phyloP scores from a whole-genome alignment of 2,888 invertebrate species.

The Drosophila eohydei region DNA sequence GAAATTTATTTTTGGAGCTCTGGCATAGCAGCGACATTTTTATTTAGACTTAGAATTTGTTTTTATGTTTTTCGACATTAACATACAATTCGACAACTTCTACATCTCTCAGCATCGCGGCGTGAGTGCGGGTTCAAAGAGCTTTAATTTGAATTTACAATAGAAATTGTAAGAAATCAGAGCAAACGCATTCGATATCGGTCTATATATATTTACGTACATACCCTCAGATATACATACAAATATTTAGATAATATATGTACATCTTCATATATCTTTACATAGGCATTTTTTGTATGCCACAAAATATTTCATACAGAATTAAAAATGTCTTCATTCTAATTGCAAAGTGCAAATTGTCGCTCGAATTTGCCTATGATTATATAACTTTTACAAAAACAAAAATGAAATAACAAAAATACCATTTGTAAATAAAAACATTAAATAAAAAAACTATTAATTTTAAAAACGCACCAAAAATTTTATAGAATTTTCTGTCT shows the following conservation, averaged over 20 bases:
- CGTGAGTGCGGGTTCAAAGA: conserved; percentile 42
- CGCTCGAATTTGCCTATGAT: conserved; percentile 20
- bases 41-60: conserved; percentile 56
- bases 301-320: conserved; percentile 10
- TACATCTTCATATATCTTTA: conserved; percentile 3
- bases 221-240: too few species aligned
- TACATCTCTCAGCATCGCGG: conserved; percentile 25
- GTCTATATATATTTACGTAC: not conserved
- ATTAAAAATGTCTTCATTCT: conserved; percentile 1
- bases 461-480: too few species aligned
- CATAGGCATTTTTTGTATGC: conserved; percentile 16
- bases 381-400: conserved; percentile 47
- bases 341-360: conserved; percentile 28
- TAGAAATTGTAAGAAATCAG: conserved; percentile 32
- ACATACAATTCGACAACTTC: conserved; percentile 61
- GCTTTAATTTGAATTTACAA: conserved; percentile 39
- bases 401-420: not conserved
- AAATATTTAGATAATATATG: conserved; percentile 7
- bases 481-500: not conserved
- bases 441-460: not conserved
- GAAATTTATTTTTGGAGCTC: conserved; percentile 76
- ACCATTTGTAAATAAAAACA: not conserved
- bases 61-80: conserved; percentile 53
- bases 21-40: conserved; percentile 73
- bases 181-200: conserved; percentile 20